Conservation (phyloP, 64 coral and sea anemone species). For the Stichodactyla helianthus region DNA sequence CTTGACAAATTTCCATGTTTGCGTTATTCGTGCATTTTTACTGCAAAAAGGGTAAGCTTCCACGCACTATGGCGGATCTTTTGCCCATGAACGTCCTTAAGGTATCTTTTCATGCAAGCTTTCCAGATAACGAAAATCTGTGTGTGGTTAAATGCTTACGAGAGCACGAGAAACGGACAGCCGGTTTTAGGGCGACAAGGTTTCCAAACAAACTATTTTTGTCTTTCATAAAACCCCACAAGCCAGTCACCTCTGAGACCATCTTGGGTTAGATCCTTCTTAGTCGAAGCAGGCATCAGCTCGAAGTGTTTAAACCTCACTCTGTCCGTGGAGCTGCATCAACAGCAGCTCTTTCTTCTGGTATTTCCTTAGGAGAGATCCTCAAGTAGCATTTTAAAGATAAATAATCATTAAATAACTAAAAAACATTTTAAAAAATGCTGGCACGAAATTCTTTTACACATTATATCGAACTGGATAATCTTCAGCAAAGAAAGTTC, state of each 20-base stretch:
- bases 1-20: too few species aligned
- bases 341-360: not conserved
- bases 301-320: slow-evolving; percentile 27
- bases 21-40: too few species aligned
- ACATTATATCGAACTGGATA: too few species aligned
- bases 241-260: slow-evolving; percentile 22
- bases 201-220: slow-evolving; percentile 49
- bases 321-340: not conserved
- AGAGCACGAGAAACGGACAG: slow-evolving; percentile 23
- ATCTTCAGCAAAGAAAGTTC: too few species aligned
- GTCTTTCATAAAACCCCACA: not conserved
- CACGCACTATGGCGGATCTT: too few species aligned
- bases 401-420: too few species aligned
- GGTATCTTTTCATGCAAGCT: slow-evolving; percentile 51
- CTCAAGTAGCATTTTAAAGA: too few species aligned
- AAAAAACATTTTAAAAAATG: too few species aligned
- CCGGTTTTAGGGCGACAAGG: not conserved
- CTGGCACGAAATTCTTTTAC: too few species aligned
- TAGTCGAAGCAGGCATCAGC: slow-evolving; percentile 15
- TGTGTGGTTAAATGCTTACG: slow-evolving; percentile 17
- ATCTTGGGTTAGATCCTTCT: slow-evolving; percentile 28
- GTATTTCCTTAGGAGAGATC: too few species aligned
- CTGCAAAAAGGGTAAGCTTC: too few species aligned
- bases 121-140: slow-evolving; percentile 11
- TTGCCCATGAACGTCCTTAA: too few species aligned